These are phyloP conservation scores for Apodemus sylvaticus DNA, from an alignment of 2,113 vertebrate genomes.

Conservation along the genomic window DNA sequence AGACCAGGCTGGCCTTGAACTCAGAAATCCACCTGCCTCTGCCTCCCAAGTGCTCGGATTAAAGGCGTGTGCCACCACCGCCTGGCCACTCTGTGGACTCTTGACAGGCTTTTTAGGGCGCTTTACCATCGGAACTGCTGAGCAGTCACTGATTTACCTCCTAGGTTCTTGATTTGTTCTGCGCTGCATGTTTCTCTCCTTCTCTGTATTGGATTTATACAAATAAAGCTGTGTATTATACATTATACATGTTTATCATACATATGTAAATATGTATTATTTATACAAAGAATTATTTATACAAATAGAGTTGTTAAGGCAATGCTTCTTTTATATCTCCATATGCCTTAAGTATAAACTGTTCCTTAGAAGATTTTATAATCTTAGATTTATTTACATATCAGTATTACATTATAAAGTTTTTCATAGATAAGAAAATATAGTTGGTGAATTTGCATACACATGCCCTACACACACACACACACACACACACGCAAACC, in stretches of 20 bases:
- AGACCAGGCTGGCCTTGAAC: too few species aligned
- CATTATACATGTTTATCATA: too few species aligned
- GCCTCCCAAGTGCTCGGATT: too few species aligned
- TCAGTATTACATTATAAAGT: not conserved
- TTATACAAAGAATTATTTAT: not conserved
- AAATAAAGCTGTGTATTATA: not conserved
- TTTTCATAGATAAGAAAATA: not conserved
- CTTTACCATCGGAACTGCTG: not conserved
- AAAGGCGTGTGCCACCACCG: too few species aligned
- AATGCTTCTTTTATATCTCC: conserved; percentile 33
- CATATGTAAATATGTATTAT: too few species aligned
- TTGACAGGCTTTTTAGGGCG: not conserved
- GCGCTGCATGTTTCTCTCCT: conserved; percentile 13
- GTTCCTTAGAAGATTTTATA: not conserved
- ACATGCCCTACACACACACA: too few species aligned
- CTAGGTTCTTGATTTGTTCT: conserved; percentile 16
- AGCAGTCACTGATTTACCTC: not conserved
- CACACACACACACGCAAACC: not conserved
- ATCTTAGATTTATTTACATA: conserved; percentile 7
- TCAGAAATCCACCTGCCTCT: too few species aligned
- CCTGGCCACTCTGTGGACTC: not conserved
- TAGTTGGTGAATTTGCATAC: not conserved
- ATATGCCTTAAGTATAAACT: not conserved
- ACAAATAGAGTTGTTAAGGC: conserved; percentile 2
- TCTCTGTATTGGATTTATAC: not conserved